Evolutionary conservation across 2,888 invertebrate species (phyloP).

Genomic region (Ellobium chinense): DNA sequence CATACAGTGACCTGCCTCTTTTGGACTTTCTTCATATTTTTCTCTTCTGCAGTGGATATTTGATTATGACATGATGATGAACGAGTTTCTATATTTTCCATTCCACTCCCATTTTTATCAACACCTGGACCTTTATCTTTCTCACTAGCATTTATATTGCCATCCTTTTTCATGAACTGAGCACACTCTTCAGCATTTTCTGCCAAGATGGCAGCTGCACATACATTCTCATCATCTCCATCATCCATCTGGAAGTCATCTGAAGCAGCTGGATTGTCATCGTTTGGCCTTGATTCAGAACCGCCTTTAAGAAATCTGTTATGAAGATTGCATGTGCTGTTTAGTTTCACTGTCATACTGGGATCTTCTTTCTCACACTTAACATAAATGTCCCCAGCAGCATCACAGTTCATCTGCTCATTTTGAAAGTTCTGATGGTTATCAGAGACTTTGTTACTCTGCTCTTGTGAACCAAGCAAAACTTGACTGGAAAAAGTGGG

Average conservation of each 20-base stretch:
- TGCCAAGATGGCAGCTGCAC: constrained; percentile 6
- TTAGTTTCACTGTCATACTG: not conserved
- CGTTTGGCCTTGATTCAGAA: not conserved
- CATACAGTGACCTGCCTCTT: not conserved
- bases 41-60: no score
- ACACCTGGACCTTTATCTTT: not conserved
- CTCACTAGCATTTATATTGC: not conserved
- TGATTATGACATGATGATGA: no score
- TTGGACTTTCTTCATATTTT: no score
- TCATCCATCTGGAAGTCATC: not conserved
- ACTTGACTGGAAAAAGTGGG: constrained; percentile 34
- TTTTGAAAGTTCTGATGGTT: no score
- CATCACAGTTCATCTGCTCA: no score
- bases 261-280: not conserved
- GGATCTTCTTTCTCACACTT: not conserved
- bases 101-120: not conserved
- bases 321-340: not conserved
- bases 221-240: constrained; percentile 27
- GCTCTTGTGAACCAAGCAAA: not conserved
- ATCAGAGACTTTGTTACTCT: not conserved
- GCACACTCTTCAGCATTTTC: not conserved
- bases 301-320: no score
- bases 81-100: not conserved
- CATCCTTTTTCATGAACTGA: no score
- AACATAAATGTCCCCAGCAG: not conserved